Evolutionary conservation across 2,888 invertebrate genomes (phyloP).

Genomic region (Drosophila ustulata): DNA sequence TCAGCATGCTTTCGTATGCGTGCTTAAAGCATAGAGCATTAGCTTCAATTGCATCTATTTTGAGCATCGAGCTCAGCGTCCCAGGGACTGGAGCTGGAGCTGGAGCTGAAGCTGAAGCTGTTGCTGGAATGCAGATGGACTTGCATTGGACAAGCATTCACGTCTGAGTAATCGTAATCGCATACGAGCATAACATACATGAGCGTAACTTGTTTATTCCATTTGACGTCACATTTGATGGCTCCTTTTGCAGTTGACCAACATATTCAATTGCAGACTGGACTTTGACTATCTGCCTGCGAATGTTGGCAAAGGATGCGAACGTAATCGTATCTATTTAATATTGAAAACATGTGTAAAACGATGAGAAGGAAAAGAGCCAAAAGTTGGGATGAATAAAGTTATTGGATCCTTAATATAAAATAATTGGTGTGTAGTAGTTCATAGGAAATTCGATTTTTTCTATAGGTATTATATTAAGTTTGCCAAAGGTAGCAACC

Average conservation of each 20-base stretch:
- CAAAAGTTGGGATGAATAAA: background rate
- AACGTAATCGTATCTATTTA: background rate
- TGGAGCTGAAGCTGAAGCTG: slow-evolving; percentile 2
- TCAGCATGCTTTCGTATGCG: slow-evolving; percentile 5
- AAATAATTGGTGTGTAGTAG: too few species aligned
- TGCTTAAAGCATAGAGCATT: slow-evolving; percentile 33
- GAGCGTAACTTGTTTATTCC: slow-evolving; percentile 36
- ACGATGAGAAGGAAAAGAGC: background rate
- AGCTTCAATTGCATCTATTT: slow-evolving; percentile 47
- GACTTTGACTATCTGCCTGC: background rate
- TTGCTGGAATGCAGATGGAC: slow-evolving; percentile 12
- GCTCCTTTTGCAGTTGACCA: background rate
- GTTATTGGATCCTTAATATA: background rate
- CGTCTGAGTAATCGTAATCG: background rate
- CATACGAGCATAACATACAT: background rate
- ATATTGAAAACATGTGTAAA: background rate
- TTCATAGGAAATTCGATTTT: too few species aligned
- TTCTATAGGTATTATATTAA: too few species aligned
- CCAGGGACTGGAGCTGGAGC: slow-evolving; percentile 9
- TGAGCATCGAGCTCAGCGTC: slow-evolving; percentile 33
- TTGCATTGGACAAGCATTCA: slow-evolving; percentile 15
- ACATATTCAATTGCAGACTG: background rate
- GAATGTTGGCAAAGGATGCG: background rate
- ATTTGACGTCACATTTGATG: slow-evolving; percentile 48
- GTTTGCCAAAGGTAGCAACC: too few species aligned